Base-by-base conservation (phyloP, 2,888 invertebrate species). In the Drosophila colorata region DNA sequence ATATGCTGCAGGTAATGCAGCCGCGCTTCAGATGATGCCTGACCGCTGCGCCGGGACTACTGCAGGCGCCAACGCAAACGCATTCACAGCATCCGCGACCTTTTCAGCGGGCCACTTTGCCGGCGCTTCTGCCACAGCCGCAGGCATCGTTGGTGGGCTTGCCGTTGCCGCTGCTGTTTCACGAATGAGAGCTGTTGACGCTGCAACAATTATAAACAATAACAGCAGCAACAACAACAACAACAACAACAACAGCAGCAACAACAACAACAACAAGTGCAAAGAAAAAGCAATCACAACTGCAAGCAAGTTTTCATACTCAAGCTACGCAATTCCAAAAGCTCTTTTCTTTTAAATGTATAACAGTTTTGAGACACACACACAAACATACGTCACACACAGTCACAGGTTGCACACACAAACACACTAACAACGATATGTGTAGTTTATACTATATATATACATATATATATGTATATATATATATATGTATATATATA, bases 1-100 rank as follows among this genome's bases (percentile, higher is more conserved):
- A 88, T 16, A 93, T 94, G 93, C 90, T 93, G 89, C 93, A 93
- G 87, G 93, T 94, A 93, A 96, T 97, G 96, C 96, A 96, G 93
- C 97, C 96, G 83, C 95, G 97, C 93, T 97, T 95, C 94, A 96
- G 97, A 95, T 97, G 96, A 96, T 95, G 95, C 93, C 74, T 89
- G 78, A 67, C 87, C 23, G 67, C 59, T 94, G 95, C 93, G 87
- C 94, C 95, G 91, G 88, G 86, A 46, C 92, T 91, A 86, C 87
- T 90, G 82, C 87, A 83, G 90, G 88, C 83, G 78, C 90, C 88
- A 77, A 84, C 87, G 59, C 76, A 83, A 56, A 58, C 69, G 52
- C 94, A 93, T 61, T 49, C 61, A 38, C 69, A 72, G 51, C 71
- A 23, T 40, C 11, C 94, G 91, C 69, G 57, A 37, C 91, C 88